Base-by-base conservation (phyloP, 2,888 invertebrate species). In the Eupithecia vulgata region DNA sequence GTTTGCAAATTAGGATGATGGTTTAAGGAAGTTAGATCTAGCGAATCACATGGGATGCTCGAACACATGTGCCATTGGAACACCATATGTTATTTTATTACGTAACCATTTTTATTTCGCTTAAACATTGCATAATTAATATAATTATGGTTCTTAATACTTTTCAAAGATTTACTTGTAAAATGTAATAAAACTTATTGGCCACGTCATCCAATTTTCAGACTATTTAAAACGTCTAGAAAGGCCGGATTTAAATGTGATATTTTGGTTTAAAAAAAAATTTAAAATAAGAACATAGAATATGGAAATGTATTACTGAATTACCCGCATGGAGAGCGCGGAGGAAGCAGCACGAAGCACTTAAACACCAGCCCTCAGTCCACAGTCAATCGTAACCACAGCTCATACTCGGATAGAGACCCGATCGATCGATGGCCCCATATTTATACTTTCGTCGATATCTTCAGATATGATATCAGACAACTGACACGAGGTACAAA, bases 381-480 rank as follows among this genome's bases (percentile, higher is more conserved):
- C 83, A 87, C 88, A 83, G 87, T 89, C 86, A 84, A 88, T 87
- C 86, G 87, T 82, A 88, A 92, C 89, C 92, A 92, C 91, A 83
- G 88, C 87, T 86, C 85, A 86, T 89, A 92, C 88, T 91, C 87
- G 88, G 93, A 94, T 91, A 94, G 93, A 93, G 94, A 88, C 88
- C 87, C 90, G 91, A 93, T 93, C 94, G 94, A 94, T 94, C 90
- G 93, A 94, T 93, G 93, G 92, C 88, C 94, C 83, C 92, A 92
- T 94, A 94, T 94, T 93, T 94, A 94, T 94, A 94, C 93, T 89
- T 93, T 94, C 91, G 87, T 91, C 90, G 88, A 91, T 93, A 93
- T 94, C 94, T 92, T 85, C 84, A 87, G 93, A 94, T 94, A 94
- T 85, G 89, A 89, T 94, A 94, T 94, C 94, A 85, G 91, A 86